Percentiles rank a stretch among this genome's conserved stretches.
Conservation (phyloP, 2,797 vertebrate species). For the Anguilla obscura region DNA sequence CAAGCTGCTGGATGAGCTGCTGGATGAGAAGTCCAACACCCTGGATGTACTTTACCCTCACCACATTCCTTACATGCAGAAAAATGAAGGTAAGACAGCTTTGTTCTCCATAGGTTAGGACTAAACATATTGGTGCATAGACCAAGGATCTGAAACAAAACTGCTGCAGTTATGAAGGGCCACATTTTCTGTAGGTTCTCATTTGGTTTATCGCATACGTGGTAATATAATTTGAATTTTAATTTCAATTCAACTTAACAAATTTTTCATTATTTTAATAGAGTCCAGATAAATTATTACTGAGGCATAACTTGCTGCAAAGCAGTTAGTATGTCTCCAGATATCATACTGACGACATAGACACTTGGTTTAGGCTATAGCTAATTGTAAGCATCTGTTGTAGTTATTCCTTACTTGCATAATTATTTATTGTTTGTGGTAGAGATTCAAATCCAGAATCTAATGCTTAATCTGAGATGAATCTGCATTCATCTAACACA, state of each 20-base stretch:
- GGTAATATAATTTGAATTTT: background rate
- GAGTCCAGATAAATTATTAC: background rate
- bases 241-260: background rate
- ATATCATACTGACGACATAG: too few relatives aligned
- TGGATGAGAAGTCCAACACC: constrained; percentile 61
- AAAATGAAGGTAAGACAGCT: constrained; percentile 70
- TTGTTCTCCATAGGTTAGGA: background rate
- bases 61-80: constrained; percentile 69
- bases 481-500: too few relatives aligned
- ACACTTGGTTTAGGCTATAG: too few relatives aligned
- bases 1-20: constrained; percentile 65
- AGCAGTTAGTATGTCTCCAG: background rate
- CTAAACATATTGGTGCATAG: background rate
- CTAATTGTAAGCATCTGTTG: too few relatives aligned
- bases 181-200: background rate
- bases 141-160: background rate
- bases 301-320: background rate
- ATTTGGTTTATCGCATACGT: background rate
- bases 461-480: background rate
- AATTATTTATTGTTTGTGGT: too few relatives aligned
- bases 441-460: background rate
- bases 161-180: background rate
- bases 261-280: background rate
- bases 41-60: constrained; percentile 64
- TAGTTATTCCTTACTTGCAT: too few relatives aligned